phyloP scores from a whole-genome alignment of 2,113 vertebrate genomes.

The Perca fluviatilis region DNA sequence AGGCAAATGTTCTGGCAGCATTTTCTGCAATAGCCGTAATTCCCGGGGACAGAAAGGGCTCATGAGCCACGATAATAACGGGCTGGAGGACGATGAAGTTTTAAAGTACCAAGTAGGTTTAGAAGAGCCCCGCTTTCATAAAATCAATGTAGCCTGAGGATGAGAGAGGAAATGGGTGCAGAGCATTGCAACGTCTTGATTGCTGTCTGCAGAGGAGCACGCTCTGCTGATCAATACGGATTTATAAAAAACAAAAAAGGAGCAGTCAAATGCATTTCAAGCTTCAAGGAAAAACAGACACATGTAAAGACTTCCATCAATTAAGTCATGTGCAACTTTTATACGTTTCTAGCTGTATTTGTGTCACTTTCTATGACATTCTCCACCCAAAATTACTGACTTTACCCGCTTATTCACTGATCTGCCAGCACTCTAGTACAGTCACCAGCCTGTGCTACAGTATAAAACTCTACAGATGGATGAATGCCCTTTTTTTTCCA shows the following conservation, averaged over 20 bases:
- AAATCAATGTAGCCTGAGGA: conserved; percentile 77
- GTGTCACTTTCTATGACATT: background rate
- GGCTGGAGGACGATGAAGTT: conserved; percentile 57
- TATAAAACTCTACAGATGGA: conserved; percentile 14
- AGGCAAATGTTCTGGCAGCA: conserved; percentile 41
- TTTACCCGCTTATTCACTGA: background rate
- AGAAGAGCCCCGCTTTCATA: conserved; percentile 59
- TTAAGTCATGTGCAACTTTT: background rate
- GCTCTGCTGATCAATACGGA: conserved; percentile 69
- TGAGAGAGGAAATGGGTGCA: conserved; percentile 70
- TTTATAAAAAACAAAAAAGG: conserved; percentile 54
- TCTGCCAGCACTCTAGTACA: background rate
- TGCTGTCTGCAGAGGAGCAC: conserved; percentile 70
- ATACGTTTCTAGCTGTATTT: background rate
- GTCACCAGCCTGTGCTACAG: background rate
- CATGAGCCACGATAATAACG: conserved; percentile 50
- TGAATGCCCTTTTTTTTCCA: conserved; percentile 29
- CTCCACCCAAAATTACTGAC: background rate
- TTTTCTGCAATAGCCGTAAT: conserved; percentile 35
- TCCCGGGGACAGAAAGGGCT: conserved; percentile 44
- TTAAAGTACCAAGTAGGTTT: conserved; percentile 60
- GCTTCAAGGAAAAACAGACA: conserved; percentile 41
- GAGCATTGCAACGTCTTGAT: conserved; percentile 64
- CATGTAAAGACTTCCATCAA: conserved; percentile 29
- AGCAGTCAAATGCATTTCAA: conserved; percentile 61